Evolutionary conservation across 1,140 invertebrate genomes (phyloP), one percentile per base, ranked within the genome.

Genomic region (Venturia canescens): DNA sequence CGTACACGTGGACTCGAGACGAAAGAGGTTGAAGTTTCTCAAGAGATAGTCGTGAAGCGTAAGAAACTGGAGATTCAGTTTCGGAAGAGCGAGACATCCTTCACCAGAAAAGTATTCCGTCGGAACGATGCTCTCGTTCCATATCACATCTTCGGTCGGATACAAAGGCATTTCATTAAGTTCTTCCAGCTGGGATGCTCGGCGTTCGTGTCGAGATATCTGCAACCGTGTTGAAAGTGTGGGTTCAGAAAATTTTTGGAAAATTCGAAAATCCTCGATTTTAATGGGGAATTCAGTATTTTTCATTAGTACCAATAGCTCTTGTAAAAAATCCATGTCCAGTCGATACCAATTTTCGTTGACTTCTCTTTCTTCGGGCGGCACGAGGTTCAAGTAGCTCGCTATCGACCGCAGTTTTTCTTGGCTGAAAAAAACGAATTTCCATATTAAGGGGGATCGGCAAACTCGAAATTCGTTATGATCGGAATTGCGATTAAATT

Each of bases 111-210:
- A 99, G 91, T 98, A 99, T 86, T 99, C 98, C 0, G 97, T 97
- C 0, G 99, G 99, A 0, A 99, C 98, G 44, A 99, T 95, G 88
- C 99, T 99, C 90, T 99, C 98, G 92, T 99, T 98, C 99, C 99
- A 99, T 84, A 99, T 99, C 13, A 99, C 96, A 71, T 98, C 95
- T 89, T 99, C 99, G 0, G 98, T 99, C 0, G 99, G 99, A 91
- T 99, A 99, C 0, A 99, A 92, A 0, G 99, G 98, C 97, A 99
- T 99, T 84, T 98, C 96, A 89, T 99, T 99, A 1, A 99, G 91
- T 69, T 97, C 96, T 89, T 99, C 97, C 50, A 99, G 90, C 87
- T 99, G 99, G 0, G 98, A 99, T 21, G 95, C 94, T 70, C 98
- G 94, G 78, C 96, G 93, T 89, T 99, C 98, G 89, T 99, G 97